phyloP scores from a whole-genome alignment of 1,140 invertebrate genomes.

The Pseudomyrmex pallidus region DNA sequence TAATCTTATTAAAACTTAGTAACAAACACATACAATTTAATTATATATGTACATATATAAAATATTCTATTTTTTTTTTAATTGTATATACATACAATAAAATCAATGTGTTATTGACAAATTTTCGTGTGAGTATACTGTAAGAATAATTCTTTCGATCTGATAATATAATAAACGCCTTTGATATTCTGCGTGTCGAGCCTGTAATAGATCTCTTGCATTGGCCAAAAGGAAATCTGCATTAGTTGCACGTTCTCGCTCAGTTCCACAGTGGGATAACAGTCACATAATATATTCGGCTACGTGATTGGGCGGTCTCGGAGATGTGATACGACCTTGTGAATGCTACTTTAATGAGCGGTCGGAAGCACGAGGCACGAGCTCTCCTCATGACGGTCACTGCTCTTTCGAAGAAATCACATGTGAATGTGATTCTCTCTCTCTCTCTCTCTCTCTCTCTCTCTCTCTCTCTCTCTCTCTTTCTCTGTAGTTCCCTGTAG shows the following conservation, averaged over 20 bases:
- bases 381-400: background rate
- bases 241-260: conserved; percentile 60
- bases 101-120: too few species aligned
- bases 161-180: background rate
- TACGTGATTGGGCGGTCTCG: conserved; percentile 64
- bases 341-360: conserved; percentile 76
- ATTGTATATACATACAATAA: too few species aligned
- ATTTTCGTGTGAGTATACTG: background rate
- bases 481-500: too few species aligned
- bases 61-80: too few species aligned
- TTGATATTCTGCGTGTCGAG: background rate
- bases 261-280: conserved; percentile 49
- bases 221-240: conserved; percentile 42
- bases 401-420: conserved; percentile 30
- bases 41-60: too few species aligned
- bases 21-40: too few species aligned
- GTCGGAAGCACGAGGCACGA: conserved; percentile 7
- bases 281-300: conserved; percentile 68
- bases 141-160: background rate
- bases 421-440: too few species aligned
- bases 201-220: background rate
- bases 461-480: too few species aligned
- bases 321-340: conserved; percentile 60
- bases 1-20: too few species aligned
- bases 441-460: too few species aligned